Base-by-base conservation (phyloP, 2,113 vertebrate genomes). In the Carassius auratus region DNA sequence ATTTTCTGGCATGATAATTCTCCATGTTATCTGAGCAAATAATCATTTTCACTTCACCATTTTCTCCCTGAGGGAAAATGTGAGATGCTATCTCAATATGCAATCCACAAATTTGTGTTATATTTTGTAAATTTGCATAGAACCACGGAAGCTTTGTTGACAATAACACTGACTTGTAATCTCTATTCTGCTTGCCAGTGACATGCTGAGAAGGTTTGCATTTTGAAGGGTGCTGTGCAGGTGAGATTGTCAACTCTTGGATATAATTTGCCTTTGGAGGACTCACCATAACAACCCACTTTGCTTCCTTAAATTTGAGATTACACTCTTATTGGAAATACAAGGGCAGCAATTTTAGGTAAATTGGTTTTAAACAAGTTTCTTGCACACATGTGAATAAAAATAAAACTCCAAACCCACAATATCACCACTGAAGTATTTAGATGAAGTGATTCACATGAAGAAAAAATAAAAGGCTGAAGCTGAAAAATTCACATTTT, bases 181-280 rank as follows among this genome's bases (percentile, higher is more conserved):
- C 8, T 61, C 45, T 57, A 38, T 61, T 78, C 48, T 19, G 23
- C 48, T 19, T 0, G 15, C 48, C 26, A 76, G 8, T 8, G 8
- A 76, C 48, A 30, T 69, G 68, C 33, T 23, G 74, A 59, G 17
- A 33, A 59, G 10, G 38, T 74, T 23, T 48, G 21, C 38, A 38
- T 59, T 33, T 59, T 78, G 19, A 57, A 57, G 19, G 76, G 30
- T 59, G 30, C 77, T 64, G 77, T 62, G 77, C 36, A 80, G 36
- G 45, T 42, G 57, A 45, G 57, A 62, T 62, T 13, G 21, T 0
- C 17, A 64, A 17, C 33, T 42, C 33, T 42, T 61, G 21, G 59
- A 64, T 17, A 26, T 26, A 23, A 64, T 52, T 23, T 74, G 12
- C 38, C 4, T 48, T 74, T 14, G 71, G 21, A 74, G 5, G 42